Evolutionary conservation across 2,113 vertebrate genomes (phyloP).

Genomic region (Chrysemys picta): DNA sequence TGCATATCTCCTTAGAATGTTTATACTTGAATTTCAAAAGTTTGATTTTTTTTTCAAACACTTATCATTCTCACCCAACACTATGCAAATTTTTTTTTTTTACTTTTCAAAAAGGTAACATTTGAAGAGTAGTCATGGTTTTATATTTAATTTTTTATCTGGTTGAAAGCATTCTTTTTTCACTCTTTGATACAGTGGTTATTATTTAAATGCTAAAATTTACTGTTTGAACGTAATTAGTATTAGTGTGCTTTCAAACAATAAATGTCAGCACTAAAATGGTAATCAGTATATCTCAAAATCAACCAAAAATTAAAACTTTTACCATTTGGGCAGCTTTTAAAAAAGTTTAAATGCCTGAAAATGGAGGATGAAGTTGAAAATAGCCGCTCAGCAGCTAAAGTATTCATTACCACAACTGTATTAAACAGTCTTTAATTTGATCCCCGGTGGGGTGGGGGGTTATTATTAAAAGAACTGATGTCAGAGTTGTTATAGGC

Average conservation of each 20-base stretch:
- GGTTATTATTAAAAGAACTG: not conserved
- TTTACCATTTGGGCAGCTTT: not conserved
- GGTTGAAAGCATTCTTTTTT: not conserved
- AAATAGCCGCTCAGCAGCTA: not conserved
- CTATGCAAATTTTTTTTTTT: not conserved
- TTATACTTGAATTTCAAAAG: slow-evolving; percentile 26
- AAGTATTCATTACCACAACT: not conserved
- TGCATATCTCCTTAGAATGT: not conserved
- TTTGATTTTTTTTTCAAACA: not conserved
- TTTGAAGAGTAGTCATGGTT: slow-evolving; percentile 11
- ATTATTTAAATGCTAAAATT: not conserved
- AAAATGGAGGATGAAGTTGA: not conserved
- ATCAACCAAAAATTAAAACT: not conserved
- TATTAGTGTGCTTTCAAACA: not conserved
- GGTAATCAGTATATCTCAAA: not conserved
- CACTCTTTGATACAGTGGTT: not conserved
- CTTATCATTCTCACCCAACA: not conserved
- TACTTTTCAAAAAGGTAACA: not conserved
- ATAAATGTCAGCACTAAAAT: not conserved
- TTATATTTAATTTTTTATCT: not conserved
- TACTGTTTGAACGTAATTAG: not conserved
- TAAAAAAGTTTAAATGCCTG: not conserved
- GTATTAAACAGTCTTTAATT: not conserved
- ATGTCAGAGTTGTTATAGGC: not conserved
- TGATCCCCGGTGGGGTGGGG: not conserved